These are phyloP conservation scores for Notarius quadriscutis DNA, from an alignment of 2,113 vertebrate species.

Conservation along the genomic window DNA sequence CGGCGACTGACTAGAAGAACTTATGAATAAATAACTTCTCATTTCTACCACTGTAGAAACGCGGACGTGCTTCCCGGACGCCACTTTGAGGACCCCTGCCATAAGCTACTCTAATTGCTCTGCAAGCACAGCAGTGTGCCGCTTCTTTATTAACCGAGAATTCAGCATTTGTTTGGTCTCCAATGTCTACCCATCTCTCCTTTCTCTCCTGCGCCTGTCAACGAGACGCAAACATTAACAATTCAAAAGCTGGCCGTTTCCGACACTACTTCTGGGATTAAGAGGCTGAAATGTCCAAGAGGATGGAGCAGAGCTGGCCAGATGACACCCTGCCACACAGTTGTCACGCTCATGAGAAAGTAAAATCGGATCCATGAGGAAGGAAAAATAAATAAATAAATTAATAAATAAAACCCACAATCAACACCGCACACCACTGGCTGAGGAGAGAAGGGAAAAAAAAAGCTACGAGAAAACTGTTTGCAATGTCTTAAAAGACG, in stretches of 20 bases:
- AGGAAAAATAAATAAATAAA: no score
- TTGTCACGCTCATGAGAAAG: conserved; percentile 38
- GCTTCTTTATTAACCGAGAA: conserved; percentile 38
- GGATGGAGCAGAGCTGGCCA: conserved; percentile 28
- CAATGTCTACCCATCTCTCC: conserved; percentile 25
- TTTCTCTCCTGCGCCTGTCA: conserved; percentile 47
- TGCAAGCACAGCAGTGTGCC: neutral
- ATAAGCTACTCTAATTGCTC: neutral
- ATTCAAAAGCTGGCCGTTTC: conserved; percentile 48
- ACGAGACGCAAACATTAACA: conserved; percentile 52
- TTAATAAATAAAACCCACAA: no score
- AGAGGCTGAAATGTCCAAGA: conserved; percentile 43
- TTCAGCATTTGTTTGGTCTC: conserved; percentile 30
- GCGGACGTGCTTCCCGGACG: neutral
- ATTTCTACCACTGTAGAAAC: neutral
- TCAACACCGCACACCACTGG: neutral
- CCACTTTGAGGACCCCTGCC: neutral
- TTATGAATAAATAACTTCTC: neutral
- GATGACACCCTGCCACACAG: conserved; percentile 47
- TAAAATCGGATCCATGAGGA: conserved; percentile 27
- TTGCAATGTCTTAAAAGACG: neutral
- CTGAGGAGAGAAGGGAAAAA: neutral
- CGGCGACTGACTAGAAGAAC: neutral
- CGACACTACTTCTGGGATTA: conserved; percentile 43
- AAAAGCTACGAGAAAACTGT: neutral